Base-by-base conservation (phyloP, 2,888 invertebrate species). In the Drosophila hamatofila region DNA sequence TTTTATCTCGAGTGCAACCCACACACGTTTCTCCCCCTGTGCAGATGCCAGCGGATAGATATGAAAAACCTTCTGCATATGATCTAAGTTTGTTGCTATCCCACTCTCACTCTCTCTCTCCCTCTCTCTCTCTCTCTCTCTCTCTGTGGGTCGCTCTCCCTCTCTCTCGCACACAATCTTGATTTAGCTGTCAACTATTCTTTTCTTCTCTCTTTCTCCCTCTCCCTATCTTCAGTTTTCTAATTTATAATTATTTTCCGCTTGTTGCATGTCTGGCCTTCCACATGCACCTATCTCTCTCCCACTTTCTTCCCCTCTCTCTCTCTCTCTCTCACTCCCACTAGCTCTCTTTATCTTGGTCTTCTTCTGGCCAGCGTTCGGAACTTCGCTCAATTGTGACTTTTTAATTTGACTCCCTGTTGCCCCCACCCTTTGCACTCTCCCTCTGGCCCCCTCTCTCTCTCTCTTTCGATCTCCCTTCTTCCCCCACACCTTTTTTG, bases 231-330 rank as follows among this genome's bases (percentile, higher is more conserved):
- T 14, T 16, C 14, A 8, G 71, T 80, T 80, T 72, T 83, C 56
- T 80, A 80, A 83, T 80, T 78, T 84, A 80, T 88, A 86, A 89
- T 90, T 84, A 90, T 88, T 90, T 89, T 86, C 83, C 84, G 80
- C 74, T 82, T 79, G 77, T 82, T 82, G 88, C 82, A 72, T 69
- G 69, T 66, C 60, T 64, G 62, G 27, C n/a, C 48, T 33, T n/a
- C n/a, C n/a, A n/a, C n/a, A n/a, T n/a, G n/a, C n/a, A n/a, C n/a
- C 46, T 9, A 33, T 30, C 44, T 51, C 39, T 41, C 57, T 23
- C 21, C 3, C 11, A 23, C 23, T 23, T 8, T 14, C 55, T 16
- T 55, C n/a, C 80, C 61, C 39, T 33, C 14, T 23, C 7, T 42
- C 55, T n/a, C 11, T 0, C 14, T 11, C 23, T 51, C 80, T 64